phyloP scores from a whole-genome alignment of 30 jellyfish, hydroid and myxozoan genomes.

The Catostylus mosaicus region DNA sequence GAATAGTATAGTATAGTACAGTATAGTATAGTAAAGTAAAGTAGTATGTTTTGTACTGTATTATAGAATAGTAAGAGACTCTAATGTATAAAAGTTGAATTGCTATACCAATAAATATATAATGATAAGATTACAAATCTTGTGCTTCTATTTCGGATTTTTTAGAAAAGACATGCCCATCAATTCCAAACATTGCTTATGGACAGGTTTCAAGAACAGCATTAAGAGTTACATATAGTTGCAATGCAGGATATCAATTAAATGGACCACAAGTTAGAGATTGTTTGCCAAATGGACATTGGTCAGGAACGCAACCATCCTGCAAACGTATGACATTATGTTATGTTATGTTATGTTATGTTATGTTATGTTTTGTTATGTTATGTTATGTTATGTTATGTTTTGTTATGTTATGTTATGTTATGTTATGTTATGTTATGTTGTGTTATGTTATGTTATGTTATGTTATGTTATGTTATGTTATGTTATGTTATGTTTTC shows the following conservation, averaged over 20 bases:
- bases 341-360: not conserved
- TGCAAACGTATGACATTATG: not conserved
- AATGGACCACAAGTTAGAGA: not conserved
- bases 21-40: too few species aligned
- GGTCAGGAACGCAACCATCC: not conserved
- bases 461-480: not conserved
- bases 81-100: too few species aligned
- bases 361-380: not conserved
- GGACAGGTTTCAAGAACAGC: constrained; percentile 44
- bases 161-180: constrained; percentile 70
- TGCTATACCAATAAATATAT: too few species aligned
- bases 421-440: constrained; percentile 4
- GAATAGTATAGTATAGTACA: not conserved
- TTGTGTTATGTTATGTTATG: not conserved
- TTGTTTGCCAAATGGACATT: not conserved
- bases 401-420: not conserved
- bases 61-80: too few species aligned
- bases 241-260: constrained; percentile 39
- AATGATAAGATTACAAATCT: too few species aligned
- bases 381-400: constrained; percentile 1
- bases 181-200: constrained; percentile 33
- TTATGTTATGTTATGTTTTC: constrained; percentile 3
- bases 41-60: too few species aligned
- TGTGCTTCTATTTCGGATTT: too few species aligned
- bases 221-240: not conserved